Evolutionary conservation across 2,888 invertebrate species (phyloP).

Genomic region (Colletes collaris): DNA sequence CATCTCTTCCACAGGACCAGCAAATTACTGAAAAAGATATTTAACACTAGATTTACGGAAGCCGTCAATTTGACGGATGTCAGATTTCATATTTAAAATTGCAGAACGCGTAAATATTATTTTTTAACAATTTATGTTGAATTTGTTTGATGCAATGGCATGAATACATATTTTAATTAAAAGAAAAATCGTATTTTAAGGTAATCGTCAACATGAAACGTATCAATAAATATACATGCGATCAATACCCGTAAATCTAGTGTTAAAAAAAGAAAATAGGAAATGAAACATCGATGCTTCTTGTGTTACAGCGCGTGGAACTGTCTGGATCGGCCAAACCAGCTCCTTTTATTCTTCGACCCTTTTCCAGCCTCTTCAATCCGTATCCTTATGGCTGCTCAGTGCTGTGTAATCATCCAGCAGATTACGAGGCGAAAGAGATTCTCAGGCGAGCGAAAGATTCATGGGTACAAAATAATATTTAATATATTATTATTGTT

Average conservation of each 20-base stretch:
- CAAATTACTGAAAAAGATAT: neutral
- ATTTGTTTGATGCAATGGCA: too few species aligned
- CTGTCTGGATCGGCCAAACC: slow-evolving; percentile 84
- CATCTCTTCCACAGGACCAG: too few species aligned
- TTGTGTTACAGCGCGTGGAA: slow-evolving; percentile 73
- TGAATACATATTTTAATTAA: too few species aligned
- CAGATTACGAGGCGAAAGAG: slow-evolving; percentile 89
- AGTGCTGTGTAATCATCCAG: slow-evolving; percentile 93
- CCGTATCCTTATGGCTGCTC: slow-evolving; percentile 92
- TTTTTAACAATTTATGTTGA: too few species aligned
- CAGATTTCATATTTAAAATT: too few species aligned
- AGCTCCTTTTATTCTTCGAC: slow-evolving; percentile 90
- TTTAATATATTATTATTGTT: neutral
- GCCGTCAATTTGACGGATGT: too few species aligned
- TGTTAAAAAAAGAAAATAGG: neutral
- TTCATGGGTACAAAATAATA: slow-evolving; percentile 85
- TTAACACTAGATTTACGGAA: too few species aligned
- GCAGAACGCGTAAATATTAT: too few species aligned
- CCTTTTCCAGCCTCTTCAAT: slow-evolving; percentile 92
- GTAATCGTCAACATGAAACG: too few species aligned
- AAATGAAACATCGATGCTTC: neutral
- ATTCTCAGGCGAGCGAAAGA: slow-evolving; percentile 89
- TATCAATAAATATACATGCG: too few species aligned
- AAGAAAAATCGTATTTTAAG: too few species aligned
- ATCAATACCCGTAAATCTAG: neutral